Base-by-base conservation (phyloP, 1,140 invertebrate species). In the Lordiphosa stackelbergi region DNA sequence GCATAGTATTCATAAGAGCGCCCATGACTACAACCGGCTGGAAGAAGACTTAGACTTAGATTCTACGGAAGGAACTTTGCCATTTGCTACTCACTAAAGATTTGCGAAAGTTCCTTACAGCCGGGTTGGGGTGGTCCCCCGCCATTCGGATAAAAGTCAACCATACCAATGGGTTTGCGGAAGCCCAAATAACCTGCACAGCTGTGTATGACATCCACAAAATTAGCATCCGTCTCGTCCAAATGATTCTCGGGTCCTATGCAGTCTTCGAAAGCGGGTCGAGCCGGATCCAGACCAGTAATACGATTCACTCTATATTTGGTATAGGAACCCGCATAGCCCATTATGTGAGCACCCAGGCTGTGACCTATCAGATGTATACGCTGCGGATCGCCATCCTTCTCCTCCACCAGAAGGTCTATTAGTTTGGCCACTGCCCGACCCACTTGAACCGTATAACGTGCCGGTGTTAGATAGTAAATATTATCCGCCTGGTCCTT, bases 331-430 rank as follows among this genome's bases (percentile, higher is more conserved):
- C 95, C 96, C 0, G 94, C 92, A 83, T 95, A 95, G 10, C 96
- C 96, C 68, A 95, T 94, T 8, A 96, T 92, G 47, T 98, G 96
- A 0, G 96, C 95, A 9, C 96, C 96, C 31, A 98, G 89, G 73
- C 95, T 97, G 87, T 97, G 96, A 0, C 96, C 93, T 41, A 93
- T 91, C 36, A 94, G 88, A 86, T 94, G 93, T 16, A 93, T 88
- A 16, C 90, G 79, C 56, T 90, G 74, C 0, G 89, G 86, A 63
- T 89, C 78, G 1, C 91, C 60, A 4, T 88, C 88, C 61, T 90
- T 90, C 13, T 90, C 85, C 40, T 87, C 74, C 1, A 90, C 87
- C 49, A 94, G 73, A 3, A 89, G 89, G 69, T 92, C 89, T 3
- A 94, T 88, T 38, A 94, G 88, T 54, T 89, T 88, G 0, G 90